Base-by-base conservation (phyloP, 2,888 invertebrate genomes). In the Petrophora chlorosata region DNA sequence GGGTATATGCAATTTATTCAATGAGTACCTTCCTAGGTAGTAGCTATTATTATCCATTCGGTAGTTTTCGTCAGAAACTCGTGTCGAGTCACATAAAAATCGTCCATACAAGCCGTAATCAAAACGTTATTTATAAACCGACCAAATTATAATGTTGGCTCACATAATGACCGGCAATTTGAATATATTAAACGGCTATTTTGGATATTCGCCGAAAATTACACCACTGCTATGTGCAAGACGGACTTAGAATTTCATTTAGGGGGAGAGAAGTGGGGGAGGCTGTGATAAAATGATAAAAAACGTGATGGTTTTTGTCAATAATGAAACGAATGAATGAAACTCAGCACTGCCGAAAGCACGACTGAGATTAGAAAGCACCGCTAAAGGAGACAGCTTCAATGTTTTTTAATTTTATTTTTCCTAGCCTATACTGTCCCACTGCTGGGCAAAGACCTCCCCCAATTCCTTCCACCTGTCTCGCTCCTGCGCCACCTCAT, bases 161-260 rank as follows among this genome's bases (percentile, higher is more conserved):
- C 56, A 64, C 62, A 58, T 65, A 69, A 70, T 63, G 60, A 59
- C 57, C 46, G 48, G 53, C 67, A 66, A 68, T 71, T 71, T 71
- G 71, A 71, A 71, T 71, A 68, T 61, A 69, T 71, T 69, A 68
- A 52, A 56, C 30, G 39, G 55, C 41, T 57, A 46, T 62, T 71
- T 65, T 42, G 60, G 65, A 56, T 61, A 53, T 63, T 57, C 63
- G 56, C 46, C 60, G 56, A 54, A 64, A 65, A 67, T 66, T 65
- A 68, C 54, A 61, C 46, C 42, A 28, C 42, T 35, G 26, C 26
- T 25, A 5, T 3, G 15, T 29, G 26, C n/a, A n/a, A n/a, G 35
- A 3, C 34, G 48, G 19, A 42, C 9, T 28, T 2, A 35, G 25
- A 30, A 22, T 12, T 1, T 3, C n/a, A n/a, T n/a, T n/a, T n/a